Conservation (phyloP, 2,888 invertebrate species). For the Euplagia quadripunctaria region DNA sequence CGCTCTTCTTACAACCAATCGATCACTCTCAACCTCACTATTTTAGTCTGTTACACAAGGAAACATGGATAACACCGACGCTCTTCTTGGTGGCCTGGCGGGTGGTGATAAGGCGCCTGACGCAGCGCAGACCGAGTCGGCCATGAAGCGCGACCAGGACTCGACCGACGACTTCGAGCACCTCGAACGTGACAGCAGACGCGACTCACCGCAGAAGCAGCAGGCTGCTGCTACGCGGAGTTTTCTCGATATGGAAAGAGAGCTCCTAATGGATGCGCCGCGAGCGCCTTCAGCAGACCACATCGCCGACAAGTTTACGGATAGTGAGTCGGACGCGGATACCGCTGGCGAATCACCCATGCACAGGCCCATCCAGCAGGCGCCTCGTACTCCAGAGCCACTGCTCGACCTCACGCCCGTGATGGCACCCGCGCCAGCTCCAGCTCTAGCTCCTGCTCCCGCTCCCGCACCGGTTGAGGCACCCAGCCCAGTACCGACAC, state of each 20-base stretch:
- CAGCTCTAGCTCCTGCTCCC: constrained; percentile 45
- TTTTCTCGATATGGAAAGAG: constrained; percentile 84
- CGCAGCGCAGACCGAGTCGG: constrained; percentile 46
- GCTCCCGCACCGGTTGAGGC: constrained; percentile 38
- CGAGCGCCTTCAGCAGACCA: constrained; percentile 76
- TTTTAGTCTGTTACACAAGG: constrained; percentile 55
- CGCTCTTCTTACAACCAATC: constrained; percentile 70
- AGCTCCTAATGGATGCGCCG: constrained; percentile 74
- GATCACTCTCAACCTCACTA: constrained; percentile 60
- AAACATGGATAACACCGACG: constrained; percentile 75
- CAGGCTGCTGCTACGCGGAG: constrained; percentile 73
- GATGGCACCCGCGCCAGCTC: constrained; percentile 44
- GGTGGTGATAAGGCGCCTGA: constrained; percentile 69
- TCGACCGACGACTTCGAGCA: constrained; percentile 92
- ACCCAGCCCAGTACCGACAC: constrained; percentile 70
- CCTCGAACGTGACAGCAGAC: constrained; percentile 88
- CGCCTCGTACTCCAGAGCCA: constrained; percentile 47
- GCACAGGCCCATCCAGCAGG: constrained; percentile 73
- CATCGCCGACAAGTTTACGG: constrained; percentile 87
- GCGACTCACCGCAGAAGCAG: constrained; percentile 71
- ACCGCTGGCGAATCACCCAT: constrained; percentile 80
- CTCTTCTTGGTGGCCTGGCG: constrained; percentile 72
- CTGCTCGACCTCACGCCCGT: constrained; percentile 48
- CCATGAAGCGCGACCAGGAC: constrained; percentile 89
- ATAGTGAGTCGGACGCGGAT: constrained; percentile 87